phyloP scores from a whole-genome alignment of 2,113 vertebrate genomes.

The Anhinga anhinga region DNA sequence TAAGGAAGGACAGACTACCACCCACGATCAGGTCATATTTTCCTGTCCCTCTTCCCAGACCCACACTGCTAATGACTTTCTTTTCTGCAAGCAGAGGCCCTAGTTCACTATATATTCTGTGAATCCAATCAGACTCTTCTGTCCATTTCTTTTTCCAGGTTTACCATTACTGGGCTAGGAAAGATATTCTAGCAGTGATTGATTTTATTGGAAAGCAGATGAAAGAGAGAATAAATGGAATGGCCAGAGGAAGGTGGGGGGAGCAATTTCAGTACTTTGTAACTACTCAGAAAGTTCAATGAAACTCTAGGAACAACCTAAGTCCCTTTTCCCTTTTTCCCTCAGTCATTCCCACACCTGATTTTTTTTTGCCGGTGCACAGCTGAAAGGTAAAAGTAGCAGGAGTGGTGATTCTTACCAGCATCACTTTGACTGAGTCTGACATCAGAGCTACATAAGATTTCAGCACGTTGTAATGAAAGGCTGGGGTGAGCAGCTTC shows the following conservation, averaged over 20 bases:
- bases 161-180: not conserved
- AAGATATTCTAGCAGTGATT: not conserved
- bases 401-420: conserved; percentile 72
- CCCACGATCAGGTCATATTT: not conserved
- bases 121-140: not conserved
- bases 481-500: conserved; percentile 86
- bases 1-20: not conserved
- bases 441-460: conserved; percentile 79
- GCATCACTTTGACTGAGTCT: conserved; percentile 78
- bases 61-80: not conserved
- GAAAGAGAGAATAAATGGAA: not conserved
- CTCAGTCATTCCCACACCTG: not conserved
- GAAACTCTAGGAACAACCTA: not conserved
- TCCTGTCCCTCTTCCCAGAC: not conserved
- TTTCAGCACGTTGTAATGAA: conserved; percentile 88
- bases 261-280: not conserved
- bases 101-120: not conserved
- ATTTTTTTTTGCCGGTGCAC: not conserved
- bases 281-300: not conserved
- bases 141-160: not conserved
- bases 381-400: not conserved
- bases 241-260: not conserved
- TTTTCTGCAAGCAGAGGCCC: not conserved
- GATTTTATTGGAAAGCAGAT: not conserved
- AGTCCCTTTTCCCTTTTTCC: not conserved